Evolutionary conservation across 1,140 invertebrate species (phyloP).

Genomic region (Calephelis nemesis): DNA sequence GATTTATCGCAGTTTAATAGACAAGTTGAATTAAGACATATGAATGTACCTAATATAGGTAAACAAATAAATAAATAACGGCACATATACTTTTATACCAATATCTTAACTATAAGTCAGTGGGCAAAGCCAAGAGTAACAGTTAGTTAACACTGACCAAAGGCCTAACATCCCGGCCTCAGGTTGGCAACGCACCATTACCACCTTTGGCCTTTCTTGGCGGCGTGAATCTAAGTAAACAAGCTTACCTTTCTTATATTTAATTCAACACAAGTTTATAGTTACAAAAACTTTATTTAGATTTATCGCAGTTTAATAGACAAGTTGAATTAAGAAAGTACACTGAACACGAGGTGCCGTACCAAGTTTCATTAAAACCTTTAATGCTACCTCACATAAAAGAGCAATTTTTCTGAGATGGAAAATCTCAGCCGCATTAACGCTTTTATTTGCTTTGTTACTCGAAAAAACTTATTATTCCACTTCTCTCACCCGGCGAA

Average conservation of each 20-base stretch:
- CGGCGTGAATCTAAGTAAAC: too few species aligned
- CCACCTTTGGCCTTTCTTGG: too few species aligned
- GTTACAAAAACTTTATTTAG: constrained; percentile 27
- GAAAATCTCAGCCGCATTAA: constrained; percentile 75
- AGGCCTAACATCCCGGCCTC: too few species aligned
- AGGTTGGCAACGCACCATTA: too few species aligned
- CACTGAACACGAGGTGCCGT: constrained; percentile 42
- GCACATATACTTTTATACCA: too few species aligned
- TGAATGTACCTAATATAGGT: too few species aligned
- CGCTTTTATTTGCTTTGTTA: constrained; percentile 74
- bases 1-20: constrained; percentile 36
- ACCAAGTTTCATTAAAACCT: constrained; percentile 73
- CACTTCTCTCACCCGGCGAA: constrained; percentile 65
- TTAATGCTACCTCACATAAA: constrained; percentile 69
- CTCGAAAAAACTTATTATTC: constrained; percentile 76
- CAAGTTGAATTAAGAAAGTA: constrained; percentile 41
- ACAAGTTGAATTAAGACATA: constrained; percentile 38
- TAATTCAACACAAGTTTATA: too few species aligned
- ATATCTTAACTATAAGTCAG: too few species aligned
- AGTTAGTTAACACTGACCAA: too few species aligned
- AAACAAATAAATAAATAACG: too few species aligned
- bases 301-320: constrained; percentile 37
- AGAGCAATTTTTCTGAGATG: constrained; percentile 74
- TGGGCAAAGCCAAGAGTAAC: too few species aligned
- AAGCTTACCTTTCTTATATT: too few species aligned